Conservation (phyloP, 2,888 invertebrate species). For the Drosophila algonquin region DNA sequence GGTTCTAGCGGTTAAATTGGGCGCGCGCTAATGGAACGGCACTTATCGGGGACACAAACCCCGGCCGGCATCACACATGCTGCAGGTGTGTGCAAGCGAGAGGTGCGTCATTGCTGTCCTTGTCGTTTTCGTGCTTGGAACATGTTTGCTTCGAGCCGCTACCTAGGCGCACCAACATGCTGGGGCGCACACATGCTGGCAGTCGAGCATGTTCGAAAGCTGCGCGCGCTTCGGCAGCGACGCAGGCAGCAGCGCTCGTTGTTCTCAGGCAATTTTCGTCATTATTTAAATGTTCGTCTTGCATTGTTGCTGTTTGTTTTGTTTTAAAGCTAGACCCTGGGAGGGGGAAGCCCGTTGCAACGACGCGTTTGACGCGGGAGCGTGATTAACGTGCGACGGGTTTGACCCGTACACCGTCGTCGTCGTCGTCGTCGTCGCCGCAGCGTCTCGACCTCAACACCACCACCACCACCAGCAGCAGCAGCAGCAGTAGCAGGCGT, state of each 20-base stretch:
- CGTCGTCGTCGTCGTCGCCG: slow-evolving; percentile 21
- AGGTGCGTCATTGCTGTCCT: slow-evolving; percentile 29
- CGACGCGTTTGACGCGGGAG: slow-evolving; percentile 36
- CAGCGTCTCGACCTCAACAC: slow-evolving; percentile 1
- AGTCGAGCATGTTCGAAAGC: neutral
- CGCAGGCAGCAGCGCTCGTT: neutral
- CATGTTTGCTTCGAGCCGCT: slow-evolving; percentile 8
- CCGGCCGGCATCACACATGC: slow-evolving; percentile 49
- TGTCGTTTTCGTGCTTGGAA: slow-evolving; percentile 54
- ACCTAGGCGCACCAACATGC: slow-evolving; percentile 6
- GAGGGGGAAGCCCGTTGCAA: slow-evolving; percentile 12
- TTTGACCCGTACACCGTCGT: slow-evolving; percentile 55
- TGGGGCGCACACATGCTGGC: neutral
- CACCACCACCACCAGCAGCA: neutral
- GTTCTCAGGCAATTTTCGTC: slow-evolving; percentile 4
- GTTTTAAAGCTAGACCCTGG: slow-evolving; percentile 28
- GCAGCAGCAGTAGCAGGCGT: neutral
- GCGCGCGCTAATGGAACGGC: neutral
- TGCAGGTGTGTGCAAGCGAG: slow-evolving; percentile 45
- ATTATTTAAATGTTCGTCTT: slow-evolving; percentile 22
- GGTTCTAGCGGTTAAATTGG: slow-evolving; percentile 14
- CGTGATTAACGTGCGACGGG: slow-evolving; percentile 69
- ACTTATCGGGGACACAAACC: slow-evolving; percentile 64
- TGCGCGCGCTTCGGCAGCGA: neutral
- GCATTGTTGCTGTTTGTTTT: slow-evolving; percentile 14